Conservation (phyloP, 2,113 vertebrate species). For the Hippoglossus stenolepis region DNA sequence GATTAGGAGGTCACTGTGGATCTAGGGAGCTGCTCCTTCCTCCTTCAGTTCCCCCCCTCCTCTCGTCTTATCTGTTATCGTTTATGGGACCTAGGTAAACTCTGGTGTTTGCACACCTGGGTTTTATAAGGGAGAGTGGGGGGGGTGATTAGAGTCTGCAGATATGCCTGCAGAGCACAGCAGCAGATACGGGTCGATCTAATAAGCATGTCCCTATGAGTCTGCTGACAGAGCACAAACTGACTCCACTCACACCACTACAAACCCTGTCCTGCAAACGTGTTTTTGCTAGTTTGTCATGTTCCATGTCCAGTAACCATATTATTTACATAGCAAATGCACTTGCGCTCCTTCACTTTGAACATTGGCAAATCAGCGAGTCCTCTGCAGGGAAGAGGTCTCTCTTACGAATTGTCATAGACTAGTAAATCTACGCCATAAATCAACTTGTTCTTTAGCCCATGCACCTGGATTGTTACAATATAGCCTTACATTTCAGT, state of each 20-base stretch:
- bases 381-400: no score
- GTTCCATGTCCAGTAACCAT: background rate
- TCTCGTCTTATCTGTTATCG: constrained; percentile 65
- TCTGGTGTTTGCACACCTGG: constrained; percentile 66
- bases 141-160: constrained; percentile 54
- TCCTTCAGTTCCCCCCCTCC: constrained; percentile 40
- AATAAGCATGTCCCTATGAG: constrained; percentile 32
- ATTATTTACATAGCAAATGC: no score
- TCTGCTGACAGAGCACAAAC: constrained; percentile 72
- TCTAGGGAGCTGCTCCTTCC: constrained; percentile 12
- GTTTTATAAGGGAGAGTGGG: constrained; percentile 64
- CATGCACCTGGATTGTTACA: background rate
- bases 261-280: background rate
- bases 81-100: no score
- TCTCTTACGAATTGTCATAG: no score
- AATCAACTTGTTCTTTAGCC: background rate
- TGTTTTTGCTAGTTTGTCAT: no score
- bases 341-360: no score
- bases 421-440: background rate
- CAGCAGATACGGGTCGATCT: constrained; percentile 51
- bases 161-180: constrained; percentile 56
- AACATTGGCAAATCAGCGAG: no score
- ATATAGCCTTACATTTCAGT: background rate
- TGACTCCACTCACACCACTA: constrained; percentile 34
- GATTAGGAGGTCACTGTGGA: no score